Percentiles rank a stretch among this genome's conserved stretches.
Evolutionary conservation across 2,888 invertebrate genomes (phyloP).

Genomic region (Volucella inflata): DNA sequence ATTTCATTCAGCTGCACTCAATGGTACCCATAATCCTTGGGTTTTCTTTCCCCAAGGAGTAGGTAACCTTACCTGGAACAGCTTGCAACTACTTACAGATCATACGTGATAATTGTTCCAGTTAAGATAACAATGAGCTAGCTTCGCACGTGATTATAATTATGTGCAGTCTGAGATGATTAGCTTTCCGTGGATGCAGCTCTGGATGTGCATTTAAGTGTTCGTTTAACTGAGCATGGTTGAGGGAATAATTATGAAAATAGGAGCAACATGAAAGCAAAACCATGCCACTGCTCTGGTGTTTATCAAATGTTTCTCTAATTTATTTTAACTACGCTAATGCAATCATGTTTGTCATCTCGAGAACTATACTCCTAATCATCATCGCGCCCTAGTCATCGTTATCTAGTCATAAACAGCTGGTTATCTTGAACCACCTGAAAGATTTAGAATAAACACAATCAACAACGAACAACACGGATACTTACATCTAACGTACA

Average conservation of each 20-base stretch:
- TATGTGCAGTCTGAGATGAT: neutral
- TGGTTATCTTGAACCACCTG: slow-evolving; percentile 1
- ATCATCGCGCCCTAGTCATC: neutral
- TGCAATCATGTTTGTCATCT: slow-evolving; percentile 8
- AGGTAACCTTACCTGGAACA: slow-evolving; percentile 8
- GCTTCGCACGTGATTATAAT: neutral
- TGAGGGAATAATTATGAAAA: too few species aligned
- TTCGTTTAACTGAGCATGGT: neutral
- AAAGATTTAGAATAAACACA: slow-evolving; percentile 25
- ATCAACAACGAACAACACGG: slow-evolving; percentile 27
- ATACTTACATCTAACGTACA: slow-evolving; percentile 21
- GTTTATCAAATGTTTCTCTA: slow-evolving; percentile 25
- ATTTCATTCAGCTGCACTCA: slow-evolving; percentile 1
- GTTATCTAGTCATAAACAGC: neutral
- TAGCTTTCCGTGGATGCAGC: neutral
- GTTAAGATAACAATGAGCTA: slow-evolving; percentile 10
- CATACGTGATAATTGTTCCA: slow-evolving; percentile 18
- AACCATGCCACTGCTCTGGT: neutral
- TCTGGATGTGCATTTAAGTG: slow-evolving; percentile 8
- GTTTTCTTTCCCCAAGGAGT: neutral
- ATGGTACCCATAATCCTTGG: neutral
- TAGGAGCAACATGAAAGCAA: neutral
- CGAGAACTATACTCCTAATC: slow-evolving; percentile 1
- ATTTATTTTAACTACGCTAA: slow-evolving; percentile 37
- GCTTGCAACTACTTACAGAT: slow-evolving; percentile 13